Percentiles rank a stretch among this genome's conserved stretches.
Evolutionary conservation across 2,113 vertebrate genomes (phyloP).

Genomic region (Seriola dumerili): DNA sequence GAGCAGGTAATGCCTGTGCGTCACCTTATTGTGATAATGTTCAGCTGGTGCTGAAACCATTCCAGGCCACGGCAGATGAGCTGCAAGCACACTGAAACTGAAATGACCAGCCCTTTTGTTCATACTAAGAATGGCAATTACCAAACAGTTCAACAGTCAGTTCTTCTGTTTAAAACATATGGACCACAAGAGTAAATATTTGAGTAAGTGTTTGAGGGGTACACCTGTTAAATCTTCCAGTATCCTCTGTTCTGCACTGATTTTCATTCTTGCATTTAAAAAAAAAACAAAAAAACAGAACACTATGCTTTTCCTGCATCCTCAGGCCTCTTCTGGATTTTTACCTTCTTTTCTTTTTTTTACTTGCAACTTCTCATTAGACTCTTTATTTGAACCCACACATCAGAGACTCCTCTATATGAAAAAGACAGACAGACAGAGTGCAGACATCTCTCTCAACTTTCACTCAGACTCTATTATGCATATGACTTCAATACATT

Average conservation of each 20-base stretch:
- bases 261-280: neutral
- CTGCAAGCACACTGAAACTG: constrained; percentile 16
- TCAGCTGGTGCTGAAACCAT: constrained; percentile 48
- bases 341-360: neutral
- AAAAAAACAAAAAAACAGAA: neutral
- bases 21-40: constrained; percentile 56
- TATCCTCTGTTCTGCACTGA: neutral
- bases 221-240: neutral
- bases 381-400: constrained; percentile 8
- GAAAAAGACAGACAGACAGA: constrained; percentile 14
- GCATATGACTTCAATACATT: constrained; percentile 25
- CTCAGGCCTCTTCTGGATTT: neutral
- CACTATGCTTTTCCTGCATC: neutral
- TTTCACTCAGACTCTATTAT: constrained; percentile 17
- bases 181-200: constrained; percentile 18
- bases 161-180: constrained; percentile 21
- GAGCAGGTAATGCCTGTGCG: constrained; percentile 67
- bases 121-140: constrained; percentile 20
- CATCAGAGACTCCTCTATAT: constrained; percentile 21
- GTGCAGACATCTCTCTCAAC: neutral
- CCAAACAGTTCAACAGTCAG: neutral
- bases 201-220: neutral
- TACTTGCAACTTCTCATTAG: neutral
- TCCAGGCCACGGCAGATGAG: constrained; percentile 51
- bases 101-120: constrained; percentile 33